Evolutionary conservation across 1,140 invertebrate species (phyloP).

Genomic region (Rhizoglyphus robini): DNA sequence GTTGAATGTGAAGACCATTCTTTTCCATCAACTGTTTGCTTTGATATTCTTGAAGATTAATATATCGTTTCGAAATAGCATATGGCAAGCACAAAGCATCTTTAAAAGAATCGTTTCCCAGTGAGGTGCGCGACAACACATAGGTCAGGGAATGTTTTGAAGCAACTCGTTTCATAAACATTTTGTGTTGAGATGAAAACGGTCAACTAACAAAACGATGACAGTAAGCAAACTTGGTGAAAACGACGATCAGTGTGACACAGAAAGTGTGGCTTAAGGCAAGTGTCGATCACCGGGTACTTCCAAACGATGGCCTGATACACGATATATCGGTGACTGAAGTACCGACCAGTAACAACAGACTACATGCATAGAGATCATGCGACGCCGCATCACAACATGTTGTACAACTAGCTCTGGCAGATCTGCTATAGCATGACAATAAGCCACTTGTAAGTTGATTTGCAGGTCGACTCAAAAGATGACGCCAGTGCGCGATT

Average conservation of each 20-base stretch:
- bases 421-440: too few species aligned
- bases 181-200: neutral
- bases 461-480: too few species aligned
- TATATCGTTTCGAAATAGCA: constrained; percentile 23
- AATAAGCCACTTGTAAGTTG: too few species aligned
- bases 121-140: too few species aligned
- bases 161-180: neutral
- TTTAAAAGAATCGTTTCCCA: neutral
- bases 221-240: neutral
- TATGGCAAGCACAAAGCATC: neutral
- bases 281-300: neutral
- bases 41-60: constrained; percentile 95
- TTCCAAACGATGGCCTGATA: neutral
- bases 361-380: too few species aligned
- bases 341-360: too few species aligned
- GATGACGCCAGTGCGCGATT: too few species aligned
- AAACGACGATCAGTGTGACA: neutral
- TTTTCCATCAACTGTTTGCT: constrained; percentile 83
- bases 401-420: too few species aligned
- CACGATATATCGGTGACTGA: neutral
- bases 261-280: neutral
- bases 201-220: too few species aligned
- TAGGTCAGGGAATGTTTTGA: too few species aligned
- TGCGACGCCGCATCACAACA: too few species aligned
- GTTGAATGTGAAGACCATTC: constrained; percentile 79